Conservation (phyloP, 1,140 invertebrate species). For the Sarcophaga bullata region DNA sequence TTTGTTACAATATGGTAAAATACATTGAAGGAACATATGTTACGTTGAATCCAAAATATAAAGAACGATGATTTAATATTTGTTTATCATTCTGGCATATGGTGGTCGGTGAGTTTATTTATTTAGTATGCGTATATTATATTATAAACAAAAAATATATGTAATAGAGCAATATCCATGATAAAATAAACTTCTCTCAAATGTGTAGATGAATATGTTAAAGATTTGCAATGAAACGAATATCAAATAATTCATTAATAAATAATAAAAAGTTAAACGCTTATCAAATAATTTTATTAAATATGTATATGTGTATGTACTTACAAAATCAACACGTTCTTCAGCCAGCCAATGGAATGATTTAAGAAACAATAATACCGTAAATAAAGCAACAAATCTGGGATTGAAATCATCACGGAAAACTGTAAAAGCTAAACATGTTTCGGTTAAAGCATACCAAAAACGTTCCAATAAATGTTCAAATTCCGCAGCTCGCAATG, state of each 20-base stretch:
- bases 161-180: not conserved
- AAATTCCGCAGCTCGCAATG: conserved; percentile 94
- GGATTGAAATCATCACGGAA: conserved; percentile 99
- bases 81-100: not conserved
- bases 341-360: conserved; percentile 99
- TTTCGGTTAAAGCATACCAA: conserved; percentile 99
- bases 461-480: conserved; percentile 98
- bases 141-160: not conserved
- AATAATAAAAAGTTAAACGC: not conserved
- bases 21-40: not conserved
- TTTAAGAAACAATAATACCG: conserved; percentile 95
- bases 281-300: not conserved
- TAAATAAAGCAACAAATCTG: conserved; percentile 98
- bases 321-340: conserved; percentile 98
- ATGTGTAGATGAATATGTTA: no score
- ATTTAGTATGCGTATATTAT: not conserved
- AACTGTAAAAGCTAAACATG: conserved; percentile 98
- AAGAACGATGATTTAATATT: conserved; percentile 12
- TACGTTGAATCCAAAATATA: not conserved
- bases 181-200: not conserved
- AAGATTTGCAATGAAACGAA: no score
- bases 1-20: not conserved
- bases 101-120: not conserved
- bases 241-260: no score
- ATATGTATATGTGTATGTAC: conserved; percentile 62